phyloP scores from a whole-genome alignment of 2,888 invertebrate species.

The Amorpha juglandis region DNA sequence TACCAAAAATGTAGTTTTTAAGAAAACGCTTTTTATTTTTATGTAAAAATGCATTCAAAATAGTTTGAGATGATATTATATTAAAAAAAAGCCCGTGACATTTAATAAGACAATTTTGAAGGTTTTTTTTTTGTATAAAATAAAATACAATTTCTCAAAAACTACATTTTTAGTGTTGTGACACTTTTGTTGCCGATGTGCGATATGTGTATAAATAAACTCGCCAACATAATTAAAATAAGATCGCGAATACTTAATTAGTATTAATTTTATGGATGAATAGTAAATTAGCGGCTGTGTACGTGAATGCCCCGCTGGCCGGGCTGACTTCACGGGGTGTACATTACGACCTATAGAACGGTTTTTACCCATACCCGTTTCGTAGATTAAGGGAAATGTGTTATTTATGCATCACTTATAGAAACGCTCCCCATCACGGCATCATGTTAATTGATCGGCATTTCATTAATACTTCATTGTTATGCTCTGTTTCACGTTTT shows the following conservation, averaged over 20 bases:
- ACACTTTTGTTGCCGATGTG: too few species aligned
- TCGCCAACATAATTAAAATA: slow-evolving; percentile 20
- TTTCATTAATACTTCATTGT: slow-evolving; percentile 73
- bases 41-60: too few species aligned
- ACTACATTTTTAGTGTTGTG: too few species aligned
- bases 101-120: too few species aligned
- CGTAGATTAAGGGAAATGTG: slow-evolving; percentile 65
- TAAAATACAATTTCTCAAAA: too few species aligned
- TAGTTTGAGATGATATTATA: too few species aligned
- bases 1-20: too few species aligned
- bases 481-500: slow-evolving; percentile 45
- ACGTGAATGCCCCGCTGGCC: slow-evolving; percentile 62
- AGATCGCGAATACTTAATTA: slow-evolving; percentile 37
- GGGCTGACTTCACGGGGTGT: slow-evolving; percentile 59
- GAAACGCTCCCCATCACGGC: slow-evolving; percentile 64
- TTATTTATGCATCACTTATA: slow-evolving; percentile 73
- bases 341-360: slow-evolving; percentile 35
- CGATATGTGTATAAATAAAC: background rate
- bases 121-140: too few species aligned
- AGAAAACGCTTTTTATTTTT: too few species aligned
- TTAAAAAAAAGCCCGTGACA: too few species aligned
- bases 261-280: slow-evolving; percentile 47
- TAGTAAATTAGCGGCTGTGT: slow-evolving; percentile 52
- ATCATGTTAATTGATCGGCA: slow-evolving; percentile 71
- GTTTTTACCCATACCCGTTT: slow-evolving; percentile 68